A percentile compares a stretch with the other conserved stretches of the same genome.
Conservation (phyloP, 2,888 invertebrate species). For the Eurytoma californica region DNA sequence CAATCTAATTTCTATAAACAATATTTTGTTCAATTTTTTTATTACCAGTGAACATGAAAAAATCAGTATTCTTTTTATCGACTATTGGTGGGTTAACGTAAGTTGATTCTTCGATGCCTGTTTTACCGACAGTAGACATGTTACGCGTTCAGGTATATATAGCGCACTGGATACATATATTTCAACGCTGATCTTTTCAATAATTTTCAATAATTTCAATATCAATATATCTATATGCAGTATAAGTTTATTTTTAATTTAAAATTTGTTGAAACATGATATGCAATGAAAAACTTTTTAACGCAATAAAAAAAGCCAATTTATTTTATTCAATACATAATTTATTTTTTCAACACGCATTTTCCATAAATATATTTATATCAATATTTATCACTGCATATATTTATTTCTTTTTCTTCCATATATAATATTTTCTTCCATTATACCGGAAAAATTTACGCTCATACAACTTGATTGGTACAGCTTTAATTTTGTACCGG, state of each 20-base stretch:
- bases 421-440: slow-evolving; percentile 39
- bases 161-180: background rate
- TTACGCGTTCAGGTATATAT: background rate
- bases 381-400: slow-evolving; percentile 65
- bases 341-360: slow-evolving; percentile 71
- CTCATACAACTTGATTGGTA: slow-evolving; percentile 27
- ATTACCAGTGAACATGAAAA: background rate
- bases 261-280: background rate
- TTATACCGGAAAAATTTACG: slow-evolving; percentile 24
- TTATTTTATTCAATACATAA: slow-evolving; percentile 63
- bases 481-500: slow-evolving; percentile 36
- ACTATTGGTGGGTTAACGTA: background rate
- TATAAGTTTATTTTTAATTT: background rate
- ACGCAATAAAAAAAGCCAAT: background rate
- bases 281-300: background rate
- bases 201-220: background rate
- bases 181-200: background rate
- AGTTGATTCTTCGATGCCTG: background rate
- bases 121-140: background rate
- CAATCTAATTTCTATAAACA: background rate
- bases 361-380: slow-evolving; percentile 72
- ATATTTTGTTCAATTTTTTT: background rate
- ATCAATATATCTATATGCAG: background rate
- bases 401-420: slow-evolving; percentile 57
- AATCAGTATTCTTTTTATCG: background rate